A percentile compares a stretch with the other conserved stretches of the same genome.
Conservation (phyloP, 2,113 vertebrate genomes). For the Nibea albiflora region DNA sequence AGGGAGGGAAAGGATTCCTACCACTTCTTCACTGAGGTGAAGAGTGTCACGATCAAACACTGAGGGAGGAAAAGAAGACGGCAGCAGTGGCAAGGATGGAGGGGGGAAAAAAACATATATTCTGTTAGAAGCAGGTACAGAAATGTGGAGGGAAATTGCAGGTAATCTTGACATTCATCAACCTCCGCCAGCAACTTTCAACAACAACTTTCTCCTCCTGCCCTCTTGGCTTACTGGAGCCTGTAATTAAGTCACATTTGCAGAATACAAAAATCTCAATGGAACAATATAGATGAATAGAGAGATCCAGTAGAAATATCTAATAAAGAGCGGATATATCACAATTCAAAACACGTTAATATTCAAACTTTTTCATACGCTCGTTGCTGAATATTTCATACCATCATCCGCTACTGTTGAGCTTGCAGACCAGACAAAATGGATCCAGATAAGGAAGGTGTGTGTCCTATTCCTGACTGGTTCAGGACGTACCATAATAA, state of each 20-base stretch:
- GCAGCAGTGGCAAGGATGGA: background rate
- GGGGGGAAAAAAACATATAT: background rate
- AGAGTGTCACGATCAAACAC: slow-evolving; percentile 93
- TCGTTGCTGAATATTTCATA: background rate
- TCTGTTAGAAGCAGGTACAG: background rate
- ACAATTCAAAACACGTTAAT: background rate
- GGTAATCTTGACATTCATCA: slow-evolving; percentile 14
- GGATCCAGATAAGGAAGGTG: slow-evolving; percentile 1
- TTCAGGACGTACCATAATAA: background rate
- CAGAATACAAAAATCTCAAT: slow-evolving; percentile 4
- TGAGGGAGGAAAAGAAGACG: slow-evolving; percentile 70
- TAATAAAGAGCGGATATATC: background rate
- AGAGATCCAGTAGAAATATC: background rate
- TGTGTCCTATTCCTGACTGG: background rate
- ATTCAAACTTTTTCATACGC: background rate
- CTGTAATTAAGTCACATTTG: slow-evolving; percentile 9
- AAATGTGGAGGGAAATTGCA: background rate
- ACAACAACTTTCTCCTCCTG: background rate
- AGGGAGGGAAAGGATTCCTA: slow-evolving; percentile 96
- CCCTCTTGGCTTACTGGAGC: background rate
- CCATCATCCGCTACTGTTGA: background rate
- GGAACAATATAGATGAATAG: background rate
- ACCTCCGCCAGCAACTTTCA: background rate
- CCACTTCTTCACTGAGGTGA: slow-evolving; percentile 97
- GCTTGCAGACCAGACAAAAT: background rate